Base-by-base conservation (phyloP, 2,797 vertebrate species). In the Apodemus agrarius region DNA sequence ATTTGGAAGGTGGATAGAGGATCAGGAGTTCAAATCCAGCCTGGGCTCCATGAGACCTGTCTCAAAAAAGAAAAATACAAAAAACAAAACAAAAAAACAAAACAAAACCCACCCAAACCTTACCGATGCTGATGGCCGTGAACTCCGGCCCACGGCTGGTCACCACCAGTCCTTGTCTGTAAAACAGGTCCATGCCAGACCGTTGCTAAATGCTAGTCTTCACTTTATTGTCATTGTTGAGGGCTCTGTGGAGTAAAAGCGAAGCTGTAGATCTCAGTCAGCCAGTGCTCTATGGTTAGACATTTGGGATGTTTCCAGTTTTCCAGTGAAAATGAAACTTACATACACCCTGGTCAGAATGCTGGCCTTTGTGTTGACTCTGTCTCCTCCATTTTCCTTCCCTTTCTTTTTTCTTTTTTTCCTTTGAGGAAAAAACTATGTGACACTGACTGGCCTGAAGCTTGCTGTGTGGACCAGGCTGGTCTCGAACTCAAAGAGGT, bases 241-340 rank as follows among this genome's bases (percentile, higher is more conserved):
- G 89, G 54, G 22, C 63, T 72, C 3, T 34, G 16, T 21, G 57
- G 9, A 2, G 13, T 34, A 37, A 72, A 83, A 81, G 57, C n/a
- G 12, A 29, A 31, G 2, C 3, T 4, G 34, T 26, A 26, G 3
- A 67, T 19, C 79, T 29, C 76, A 6, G 37, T 59, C 16, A 7
- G 0, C n/a, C 54, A n/a, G 0, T 11, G 37, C 6, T 61, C 40
- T 21, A 0, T 14, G 29, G 24, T 59, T 6, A 12, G 13, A n/a
- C 4, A 24, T 46, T 81, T 67, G 1, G 6, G 0, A 10, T 14
- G 54, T 40, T 80, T 69, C 75, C 67, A 16, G 0, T 84, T 96
- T 72, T 87, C 80, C 13, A 29, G 2, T 37, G 21, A 79, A 89
- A 96, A 82, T 19, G 72, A 61, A 78, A 52, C 40, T 10, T 46